These are phyloP conservation scores for Apamea sordens DNA, from an alignment of 2,888 invertebrate species.

Conservation along the genomic window DNA sequence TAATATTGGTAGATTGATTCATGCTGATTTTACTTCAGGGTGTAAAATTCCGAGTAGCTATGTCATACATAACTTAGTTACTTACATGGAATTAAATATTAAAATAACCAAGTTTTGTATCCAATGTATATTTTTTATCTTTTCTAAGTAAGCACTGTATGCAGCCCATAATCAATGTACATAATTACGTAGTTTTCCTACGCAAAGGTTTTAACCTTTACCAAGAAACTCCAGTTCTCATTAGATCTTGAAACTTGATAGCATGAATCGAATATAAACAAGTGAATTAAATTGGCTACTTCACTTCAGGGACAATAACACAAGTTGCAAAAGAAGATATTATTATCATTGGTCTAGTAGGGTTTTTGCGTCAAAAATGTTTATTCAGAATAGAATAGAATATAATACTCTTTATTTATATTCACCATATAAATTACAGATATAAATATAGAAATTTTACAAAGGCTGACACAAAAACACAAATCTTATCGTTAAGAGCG, in stretches of 20 bases:
- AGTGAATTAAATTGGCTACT: slow-evolving; percentile 11
- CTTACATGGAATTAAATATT: not conserved
- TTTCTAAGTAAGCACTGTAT: slow-evolving; percentile 2
- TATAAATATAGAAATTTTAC: not conserved
- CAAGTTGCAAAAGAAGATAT: slow-evolving; percentile 7
- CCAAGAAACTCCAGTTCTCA: slow-evolving; percentile 35
- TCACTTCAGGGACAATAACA: not conserved
- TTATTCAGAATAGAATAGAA: not conserved
- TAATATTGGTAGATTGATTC: not conserved
- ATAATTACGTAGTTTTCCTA: slow-evolving; percentile 49
- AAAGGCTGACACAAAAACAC: not conserved
- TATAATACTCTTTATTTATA: not conserved
- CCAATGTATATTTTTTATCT: slow-evolving; percentile 27
- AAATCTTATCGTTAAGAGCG: not conserved
- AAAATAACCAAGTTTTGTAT: slow-evolving; percentile 6
- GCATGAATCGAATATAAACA: slow-evolving; percentile 27
- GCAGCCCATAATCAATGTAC: slow-evolving; percentile 30
- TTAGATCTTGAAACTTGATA: slow-evolving; percentile 38
- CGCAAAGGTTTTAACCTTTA: slow-evolving; percentile 40
- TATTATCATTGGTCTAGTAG: not conserved
- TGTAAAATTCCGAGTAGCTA: not conserved
- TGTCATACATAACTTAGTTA: not conserved
- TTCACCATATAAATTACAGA: not conserved
- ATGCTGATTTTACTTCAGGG: not conserved
- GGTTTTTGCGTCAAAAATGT: not conserved